phyloP scores from a whole-genome alignment of 2,888 invertebrate species.

The Sarcophaga caerulescens region DNA sequence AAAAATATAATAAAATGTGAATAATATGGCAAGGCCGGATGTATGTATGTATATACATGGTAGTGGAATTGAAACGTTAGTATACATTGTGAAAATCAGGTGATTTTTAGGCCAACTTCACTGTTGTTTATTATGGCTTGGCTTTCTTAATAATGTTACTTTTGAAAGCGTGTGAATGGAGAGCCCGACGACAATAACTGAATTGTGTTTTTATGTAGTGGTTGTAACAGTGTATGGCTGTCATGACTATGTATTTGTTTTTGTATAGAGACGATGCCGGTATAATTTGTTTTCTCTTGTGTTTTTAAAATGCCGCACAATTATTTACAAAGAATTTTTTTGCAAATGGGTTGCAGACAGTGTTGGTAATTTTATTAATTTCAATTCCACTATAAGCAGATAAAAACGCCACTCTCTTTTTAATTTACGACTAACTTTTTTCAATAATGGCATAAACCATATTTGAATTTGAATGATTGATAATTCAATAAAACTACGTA shows the following conservation, averaged over 20 bases:
- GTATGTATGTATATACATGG: background rate
- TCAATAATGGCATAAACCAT: too few species aligned
- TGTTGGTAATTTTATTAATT: too few species aligned
- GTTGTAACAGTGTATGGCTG: conserved; percentile 17
- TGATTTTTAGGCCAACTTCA: conserved; percentile 74
- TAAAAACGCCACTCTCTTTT: too few species aligned
- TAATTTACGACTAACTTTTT: too few species aligned
- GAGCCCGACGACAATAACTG: background rate
- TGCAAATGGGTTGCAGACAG: conserved; percentile 4
- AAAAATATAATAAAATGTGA: too few species aligned
- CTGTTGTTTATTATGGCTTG: conserved; percentile 21
- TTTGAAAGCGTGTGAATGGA: background rate
- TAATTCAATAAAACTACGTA: too few species aligned
- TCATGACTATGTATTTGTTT: conserved; percentile 60
- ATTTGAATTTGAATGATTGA: too few species aligned
- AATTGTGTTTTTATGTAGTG: background rate
- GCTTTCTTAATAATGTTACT: conserved; percentile 33
- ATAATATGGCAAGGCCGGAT: too few species aligned
- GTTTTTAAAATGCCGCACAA: background rate
- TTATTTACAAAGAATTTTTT: conserved; percentile 42
- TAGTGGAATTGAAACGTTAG: conserved; percentile 71
- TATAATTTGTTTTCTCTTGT: conserved; percentile 45
- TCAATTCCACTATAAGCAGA: too few species aligned
- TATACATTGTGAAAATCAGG: conserved; percentile 77
- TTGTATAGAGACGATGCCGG: conserved; percentile 66